These are phyloP conservation scores for Oryzaephilus surinamensis DNA, from an alignment of 1,140 invertebrate species.

Conservation along the genomic window DNA sequence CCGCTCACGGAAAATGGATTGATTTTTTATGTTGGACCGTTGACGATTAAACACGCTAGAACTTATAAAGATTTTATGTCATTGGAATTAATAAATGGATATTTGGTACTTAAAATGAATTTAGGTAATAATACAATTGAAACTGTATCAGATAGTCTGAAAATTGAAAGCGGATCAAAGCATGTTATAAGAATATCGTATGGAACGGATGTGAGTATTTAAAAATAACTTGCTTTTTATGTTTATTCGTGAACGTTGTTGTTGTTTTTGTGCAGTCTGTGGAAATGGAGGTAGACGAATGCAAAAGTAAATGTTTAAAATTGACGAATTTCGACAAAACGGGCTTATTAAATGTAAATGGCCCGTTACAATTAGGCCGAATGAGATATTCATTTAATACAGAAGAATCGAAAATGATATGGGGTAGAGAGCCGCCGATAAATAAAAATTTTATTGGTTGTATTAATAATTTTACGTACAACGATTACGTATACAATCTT, in stretches of 20 bases:
- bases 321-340: slow-evolving; percentile 58
- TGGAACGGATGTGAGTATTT: slow-evolving; percentile 11
- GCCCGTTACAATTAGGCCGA: slow-evolving; percentile 80
- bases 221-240: too few species aligned
- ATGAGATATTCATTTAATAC: slow-evolving; percentile 47
- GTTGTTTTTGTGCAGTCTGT: slow-evolving; percentile 42
- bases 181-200: slow-evolving; percentile 55
- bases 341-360: slow-evolving; percentile 77
- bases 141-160: slow-evolving; percentile 42
- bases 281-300: slow-evolving; percentile 68
- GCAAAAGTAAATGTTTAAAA: slow-evolving; percentile 59
- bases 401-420: slow-evolving; percentile 36
- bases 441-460: slow-evolving; percentile 68
- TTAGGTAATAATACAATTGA: slow-evolving; percentile 72
- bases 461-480: slow-evolving; percentile 74
- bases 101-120: slow-evolving; percentile 74
- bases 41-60: slow-evolving; percentile 38
- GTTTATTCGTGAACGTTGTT: not conserved
- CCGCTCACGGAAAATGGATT: slow-evolving; percentile 64
- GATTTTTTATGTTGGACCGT: slow-evolving; percentile 85
- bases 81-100: slow-evolving; percentile 76
- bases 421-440: slow-evolving; percentile 56
- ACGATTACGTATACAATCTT: slow-evolving; percentile 66
- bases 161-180: slow-evolving; percentile 63
- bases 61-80: slow-evolving; percentile 72